A percentile compares a stretch with the other conserved stretches of the same genome.
Evolutionary conservation across 2,888 invertebrate species (phyloP).

Genomic region (Sthenelais limicola): DNA sequence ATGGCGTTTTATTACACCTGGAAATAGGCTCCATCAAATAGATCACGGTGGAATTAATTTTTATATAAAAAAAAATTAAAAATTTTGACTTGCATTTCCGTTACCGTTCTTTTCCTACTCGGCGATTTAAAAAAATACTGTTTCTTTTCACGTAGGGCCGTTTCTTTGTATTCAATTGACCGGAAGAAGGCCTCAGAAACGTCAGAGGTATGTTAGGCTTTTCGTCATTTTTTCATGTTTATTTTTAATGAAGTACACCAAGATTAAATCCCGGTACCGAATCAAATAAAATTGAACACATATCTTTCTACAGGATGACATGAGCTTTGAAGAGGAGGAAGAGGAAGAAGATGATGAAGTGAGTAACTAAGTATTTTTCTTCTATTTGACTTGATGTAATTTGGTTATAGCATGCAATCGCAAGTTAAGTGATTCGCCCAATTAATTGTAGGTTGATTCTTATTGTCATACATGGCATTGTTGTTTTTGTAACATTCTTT

Average conservation of each 20-base stretch:
- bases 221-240: background rate
- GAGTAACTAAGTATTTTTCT: too few species aligned
- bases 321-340: slow-evolving; percentile 44
- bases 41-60: background rate
- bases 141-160: slow-evolving; percentile 6
- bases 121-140: too few species aligned
- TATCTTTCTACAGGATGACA: slow-evolving; percentile 36
- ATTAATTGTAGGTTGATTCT: background rate
- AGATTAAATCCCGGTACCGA: background rate
- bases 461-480: background rate
- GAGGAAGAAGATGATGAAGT: slow-evolving; percentile 40
- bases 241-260: background rate
- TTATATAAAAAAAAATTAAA: too few species aligned
- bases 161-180: slow-evolving; percentile 7
- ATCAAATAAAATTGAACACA: background rate
- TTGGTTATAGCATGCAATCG: background rate
- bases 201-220: slow-evolving; percentile 9
- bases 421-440: background rate
- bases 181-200: slow-evolving; percentile 24
- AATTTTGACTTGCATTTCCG: too few species aligned
- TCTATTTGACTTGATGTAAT: slow-evolving; percentile 12
- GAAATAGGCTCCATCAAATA: background rate
- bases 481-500: slow-evolving; percentile 13
- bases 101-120: too few species aligned
- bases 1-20: background rate